A percentile compares a stretch with the other conserved stretches of the same genome.
Evolutionary conservation across 2,113 vertebrate species (phyloP).

Genomic region (Actenoides lindsayi): DNA sequence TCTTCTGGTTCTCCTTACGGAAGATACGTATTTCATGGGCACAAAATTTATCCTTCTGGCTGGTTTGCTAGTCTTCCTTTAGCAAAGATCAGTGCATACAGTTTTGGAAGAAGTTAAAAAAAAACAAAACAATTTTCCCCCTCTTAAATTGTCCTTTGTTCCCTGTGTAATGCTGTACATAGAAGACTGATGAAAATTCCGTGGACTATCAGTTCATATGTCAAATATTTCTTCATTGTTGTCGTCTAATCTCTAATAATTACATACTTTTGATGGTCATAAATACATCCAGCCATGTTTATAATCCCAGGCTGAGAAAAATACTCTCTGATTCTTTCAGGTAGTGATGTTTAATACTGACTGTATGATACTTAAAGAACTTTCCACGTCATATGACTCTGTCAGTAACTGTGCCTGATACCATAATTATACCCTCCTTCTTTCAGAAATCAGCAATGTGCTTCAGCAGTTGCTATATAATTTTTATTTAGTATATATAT

Average conservation of each 20-base stretch:
- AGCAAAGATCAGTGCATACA: neutral
- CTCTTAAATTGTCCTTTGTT: neutral
- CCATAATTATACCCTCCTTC: neutral
- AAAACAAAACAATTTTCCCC: neutral
- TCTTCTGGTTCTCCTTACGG: neutral
- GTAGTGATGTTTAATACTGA: neutral
- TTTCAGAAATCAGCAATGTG: neutral
- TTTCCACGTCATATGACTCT: neutral
- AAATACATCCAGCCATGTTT: neutral
- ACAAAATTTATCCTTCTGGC: neutral
- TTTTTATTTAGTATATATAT: neutral
- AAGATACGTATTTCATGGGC: neutral
- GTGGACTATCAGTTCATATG: constrained; percentile 27
- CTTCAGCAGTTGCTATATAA: neutral
- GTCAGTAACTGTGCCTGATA: neutral
- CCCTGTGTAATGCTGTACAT: neutral
- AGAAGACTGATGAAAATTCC: constrained; percentile 2
- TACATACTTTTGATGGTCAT: constrained; percentile 24
- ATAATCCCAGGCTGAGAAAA: neutral
- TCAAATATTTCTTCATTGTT: constrained; percentile 50
- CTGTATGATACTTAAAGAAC: neutral
- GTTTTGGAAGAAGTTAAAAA: neutral
- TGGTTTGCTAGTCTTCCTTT: neutral
- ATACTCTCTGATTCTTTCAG: neutral
- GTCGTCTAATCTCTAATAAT: neutral